Evolutionary conservation across 1,140 invertebrate genomes (phyloP).

Genomic region (Diachasma alloeum): DNA sequence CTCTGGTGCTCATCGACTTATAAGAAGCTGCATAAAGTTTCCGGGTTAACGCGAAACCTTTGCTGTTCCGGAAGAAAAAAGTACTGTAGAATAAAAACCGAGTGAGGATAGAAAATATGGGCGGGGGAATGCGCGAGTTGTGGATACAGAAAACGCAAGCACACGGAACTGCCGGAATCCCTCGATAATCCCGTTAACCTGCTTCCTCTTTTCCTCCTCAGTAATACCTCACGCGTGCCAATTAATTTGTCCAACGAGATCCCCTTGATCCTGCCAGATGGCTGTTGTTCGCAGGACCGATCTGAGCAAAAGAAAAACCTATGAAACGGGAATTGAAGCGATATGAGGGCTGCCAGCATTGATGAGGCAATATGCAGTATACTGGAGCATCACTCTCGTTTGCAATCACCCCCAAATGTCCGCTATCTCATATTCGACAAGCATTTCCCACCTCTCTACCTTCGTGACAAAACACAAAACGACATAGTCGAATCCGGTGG

Average conservation of each 20-base stretch:
- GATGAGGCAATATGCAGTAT: no score
- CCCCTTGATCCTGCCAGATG: not conserved
- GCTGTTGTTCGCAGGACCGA: not conserved
- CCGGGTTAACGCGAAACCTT: slow-evolving; percentile 47
- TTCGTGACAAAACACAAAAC: slow-evolving; percentile 25
- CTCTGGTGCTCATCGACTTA: slow-evolving; percentile 50
- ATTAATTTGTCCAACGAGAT: not conserved
- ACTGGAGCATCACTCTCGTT: not conserved
- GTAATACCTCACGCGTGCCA: not conserved
- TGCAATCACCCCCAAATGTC: not conserved
- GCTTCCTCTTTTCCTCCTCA: not conserved
- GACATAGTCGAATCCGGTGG: slow-evolving; percentile 1
- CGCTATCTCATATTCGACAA: not conserved
- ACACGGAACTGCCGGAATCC: not conserved
- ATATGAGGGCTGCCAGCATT: no score
- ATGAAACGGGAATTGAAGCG: no score
- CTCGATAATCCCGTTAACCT: not conserved
- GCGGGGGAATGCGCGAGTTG: not conserved
- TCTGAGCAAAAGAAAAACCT: no score
- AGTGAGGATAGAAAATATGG: not conserved
- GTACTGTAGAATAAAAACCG: not conserved
- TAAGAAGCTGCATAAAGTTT: slow-evolving; percentile 56
- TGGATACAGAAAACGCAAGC: not conserved
- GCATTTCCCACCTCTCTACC: not conserved
- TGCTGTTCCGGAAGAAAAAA: not conserved